Evolutionary conservation across 2,113 vertebrate species (phyloP).

Genomic region (Probosciger aterrimus): DNA sequence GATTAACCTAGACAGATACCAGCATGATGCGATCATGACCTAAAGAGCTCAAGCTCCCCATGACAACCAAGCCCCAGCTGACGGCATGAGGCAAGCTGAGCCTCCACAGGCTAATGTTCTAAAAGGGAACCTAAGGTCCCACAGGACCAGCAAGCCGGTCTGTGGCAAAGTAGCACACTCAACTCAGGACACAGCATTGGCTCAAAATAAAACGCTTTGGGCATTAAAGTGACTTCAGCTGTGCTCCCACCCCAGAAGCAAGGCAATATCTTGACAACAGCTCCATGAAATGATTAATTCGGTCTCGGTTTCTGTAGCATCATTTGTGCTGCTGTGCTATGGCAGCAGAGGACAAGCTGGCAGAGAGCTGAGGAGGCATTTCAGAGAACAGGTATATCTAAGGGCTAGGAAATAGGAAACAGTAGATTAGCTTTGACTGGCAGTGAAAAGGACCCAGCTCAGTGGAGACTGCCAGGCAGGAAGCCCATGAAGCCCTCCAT

Average conservation of each 20-base stretch:
- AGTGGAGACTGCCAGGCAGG: neutral
- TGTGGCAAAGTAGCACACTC: neutral
- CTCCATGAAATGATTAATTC: neutral
- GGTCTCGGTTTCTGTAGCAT: neutral
- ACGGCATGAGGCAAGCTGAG: neutral
- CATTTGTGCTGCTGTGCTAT: neutral
- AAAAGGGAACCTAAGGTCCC: neutral
- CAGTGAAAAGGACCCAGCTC: neutral
- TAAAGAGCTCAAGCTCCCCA: slow-evolving; percentile 35
- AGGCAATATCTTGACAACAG: neutral
- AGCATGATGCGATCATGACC: neutral
- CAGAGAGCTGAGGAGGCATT: neutral
- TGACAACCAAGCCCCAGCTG: slow-evolving; percentile 18
- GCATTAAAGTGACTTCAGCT: neutral
- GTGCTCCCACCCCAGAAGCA: neutral
- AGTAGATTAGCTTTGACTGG: neutral
- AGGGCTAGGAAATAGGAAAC: neutral
- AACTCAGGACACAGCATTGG: neutral
- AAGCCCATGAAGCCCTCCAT: neutral
- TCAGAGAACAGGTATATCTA: neutral
- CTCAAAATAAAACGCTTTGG: neutral
- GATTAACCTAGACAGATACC: slow-evolving; percentile 41
- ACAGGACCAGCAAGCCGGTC: fast-evolving
- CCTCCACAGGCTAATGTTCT: neutral
- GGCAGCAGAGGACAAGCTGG: neutral